Base-by-base conservation (phyloP, 2,113 vertebrate species). In the Podarcis muralis region DNA sequence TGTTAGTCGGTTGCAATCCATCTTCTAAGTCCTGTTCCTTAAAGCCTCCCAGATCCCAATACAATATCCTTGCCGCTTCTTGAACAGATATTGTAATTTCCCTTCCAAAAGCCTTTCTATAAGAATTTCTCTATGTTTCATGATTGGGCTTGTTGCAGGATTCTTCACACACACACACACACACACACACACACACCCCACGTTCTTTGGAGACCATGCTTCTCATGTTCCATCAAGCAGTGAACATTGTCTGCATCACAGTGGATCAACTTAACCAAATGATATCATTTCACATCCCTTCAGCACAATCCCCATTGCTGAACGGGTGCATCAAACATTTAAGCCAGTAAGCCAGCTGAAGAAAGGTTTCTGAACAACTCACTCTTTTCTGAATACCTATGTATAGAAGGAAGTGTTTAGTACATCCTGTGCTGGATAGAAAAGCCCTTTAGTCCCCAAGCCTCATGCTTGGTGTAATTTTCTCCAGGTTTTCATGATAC, bases 71-170 rank as follows among this genome's bases (percentile, higher is more conserved):
- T 22, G 32, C 48, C n/a, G 53, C 18, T 27, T 84, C 74, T 78
- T 37, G 78, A 78, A 68, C 0, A 32, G 89, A 68, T 1, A 20
- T 86, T 68, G 25, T 1, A 0, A 83, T 78, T 93, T 79, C 85
- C 32, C 30, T 30, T 77, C 83, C 32, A 53, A 40, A 87, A 83
- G 68, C 85, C 78, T 43, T 25, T 78, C 87, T 57, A 62, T 35
- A 66, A 78, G 65, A 23, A 86, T 89, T 89, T 90, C 92, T 91
- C 82, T 92, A 91, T 88, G 81, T 90, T 88, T 72, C 35, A 30
- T 84, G 88, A 84, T 71, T 79, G 84, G 87, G 74, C 43, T n/a
- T 65, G 27, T 69, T 15, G 62, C 32, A 59, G 59, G 30, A 92
- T 79, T 86, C 59, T 18, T 15, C 16, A 27, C 75, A 30, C 25